Conservation (phyloP, 2,113 vertebrate genomes). For the Paralichthys olivaceus region DNA sequence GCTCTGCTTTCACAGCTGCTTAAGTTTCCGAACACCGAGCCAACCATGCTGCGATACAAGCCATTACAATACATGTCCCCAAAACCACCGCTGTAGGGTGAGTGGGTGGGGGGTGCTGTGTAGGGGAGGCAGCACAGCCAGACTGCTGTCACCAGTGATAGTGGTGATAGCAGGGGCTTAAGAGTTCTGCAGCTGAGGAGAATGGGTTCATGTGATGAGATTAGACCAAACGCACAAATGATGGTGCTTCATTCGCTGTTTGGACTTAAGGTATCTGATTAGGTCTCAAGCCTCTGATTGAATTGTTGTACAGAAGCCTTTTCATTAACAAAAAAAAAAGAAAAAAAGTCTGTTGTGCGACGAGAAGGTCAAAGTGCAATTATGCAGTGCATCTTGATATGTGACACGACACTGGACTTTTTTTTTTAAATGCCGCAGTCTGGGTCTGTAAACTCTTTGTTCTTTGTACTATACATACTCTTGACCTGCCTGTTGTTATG, state of each 20-base stretch:
- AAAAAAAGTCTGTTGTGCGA: background rate
- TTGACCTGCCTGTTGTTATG: constrained; percentile 31
- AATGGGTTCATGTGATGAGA: constrained; percentile 43
- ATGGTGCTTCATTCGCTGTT: constrained; percentile 47
- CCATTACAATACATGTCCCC: constrained; percentile 31
- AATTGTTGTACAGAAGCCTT: constrained; percentile 9
- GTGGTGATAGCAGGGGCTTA: background rate
- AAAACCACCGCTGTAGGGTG: background rate
- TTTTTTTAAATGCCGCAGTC: background rate
- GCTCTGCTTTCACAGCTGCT: constrained; percentile 77
- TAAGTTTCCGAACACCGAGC: constrained; percentile 34
- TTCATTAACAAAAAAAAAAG: background rate
- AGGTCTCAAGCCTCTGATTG: constrained; percentile 6
- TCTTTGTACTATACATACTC: background rate
- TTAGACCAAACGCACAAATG: constrained; percentile 26
- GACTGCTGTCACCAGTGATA: constrained; percentile 16
- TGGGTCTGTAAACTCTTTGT: constrained; percentile 13
- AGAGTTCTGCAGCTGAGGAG: background rate
- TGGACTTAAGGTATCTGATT: constrained; percentile 39
- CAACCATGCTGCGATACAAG: background rate
- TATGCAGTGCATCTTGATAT: background rate
- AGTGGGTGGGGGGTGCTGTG: background rate
- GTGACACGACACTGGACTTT: background rate
- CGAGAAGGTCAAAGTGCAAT: background rate
- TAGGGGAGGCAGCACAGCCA: background rate